Conservation (phyloP, 2,113 vertebrate species). For the Coptodon rendalli region DNA sequence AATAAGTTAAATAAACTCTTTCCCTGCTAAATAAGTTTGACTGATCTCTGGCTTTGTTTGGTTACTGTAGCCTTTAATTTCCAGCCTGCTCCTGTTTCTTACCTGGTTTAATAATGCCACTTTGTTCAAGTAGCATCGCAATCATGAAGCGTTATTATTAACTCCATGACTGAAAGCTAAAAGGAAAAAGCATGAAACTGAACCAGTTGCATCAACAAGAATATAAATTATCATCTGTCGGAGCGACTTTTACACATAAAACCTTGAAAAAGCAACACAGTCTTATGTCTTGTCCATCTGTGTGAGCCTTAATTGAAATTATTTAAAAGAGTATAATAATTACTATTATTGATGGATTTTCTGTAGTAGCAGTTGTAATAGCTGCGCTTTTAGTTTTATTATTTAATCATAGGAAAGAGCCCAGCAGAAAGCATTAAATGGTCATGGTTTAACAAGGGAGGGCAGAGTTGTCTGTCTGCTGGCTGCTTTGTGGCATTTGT, state of each 20-base stretch:
- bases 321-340: neutral
- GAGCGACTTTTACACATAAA: neutral
- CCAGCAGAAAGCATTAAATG: neutral
- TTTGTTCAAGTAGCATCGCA: neutral
- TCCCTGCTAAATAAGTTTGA: neutral
- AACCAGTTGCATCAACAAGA: neutral
- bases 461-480: neutral
- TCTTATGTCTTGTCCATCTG: neutral
- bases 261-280: neutral
- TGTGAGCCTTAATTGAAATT: neutral
- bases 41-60: neutral
- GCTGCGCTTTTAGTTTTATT: neutral
- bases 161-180: neutral
- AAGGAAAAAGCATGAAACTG: neutral
- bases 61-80: neutral
- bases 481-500: neutral
- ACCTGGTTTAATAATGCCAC: neutral
- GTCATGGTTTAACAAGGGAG: neutral
- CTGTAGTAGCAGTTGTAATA: neutral
- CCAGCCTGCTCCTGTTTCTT: neutral
- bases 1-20: neutral
- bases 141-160: neutral
- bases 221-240: neutral
- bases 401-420: neutral
- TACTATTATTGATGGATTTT: neutral